phyloP scores from a whole-genome alignment of 2,797 vertebrate genomes.

The Pseudochirops corinnae region DNA sequence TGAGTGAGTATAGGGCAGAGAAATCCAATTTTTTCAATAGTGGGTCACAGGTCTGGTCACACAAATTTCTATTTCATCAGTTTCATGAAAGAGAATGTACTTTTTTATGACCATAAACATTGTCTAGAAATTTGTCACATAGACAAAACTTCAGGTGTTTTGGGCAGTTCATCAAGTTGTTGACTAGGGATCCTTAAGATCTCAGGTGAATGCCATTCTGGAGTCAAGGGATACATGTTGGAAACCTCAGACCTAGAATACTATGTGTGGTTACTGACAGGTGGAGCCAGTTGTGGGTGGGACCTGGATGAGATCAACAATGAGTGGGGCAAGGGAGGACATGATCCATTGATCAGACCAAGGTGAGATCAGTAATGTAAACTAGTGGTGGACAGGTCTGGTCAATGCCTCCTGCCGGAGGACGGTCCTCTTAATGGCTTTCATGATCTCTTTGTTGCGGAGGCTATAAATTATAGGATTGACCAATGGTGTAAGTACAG shows the following conservation, averaged over 20 bases:
- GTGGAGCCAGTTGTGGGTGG: background rate
- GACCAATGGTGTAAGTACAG: conserved; percentile 70
- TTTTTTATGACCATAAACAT: background rate
- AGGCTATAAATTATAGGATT: conserved; percentile 77
- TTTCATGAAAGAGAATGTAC: background rate
- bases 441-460: conserved; percentile 71
- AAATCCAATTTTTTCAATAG: background rate
- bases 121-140: background rate
- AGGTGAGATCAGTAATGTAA: background rate
- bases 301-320: background rate
- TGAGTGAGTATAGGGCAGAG: background rate
- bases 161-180: background rate
- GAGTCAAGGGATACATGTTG: background rate
- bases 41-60: background rate
- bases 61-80: background rate
- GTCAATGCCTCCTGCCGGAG: background rate
- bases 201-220: background rate
- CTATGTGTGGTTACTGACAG: background rate
- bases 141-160: background rate
- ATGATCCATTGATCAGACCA: background rate
- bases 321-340: background rate
- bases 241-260: background rate
- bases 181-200: background rate
- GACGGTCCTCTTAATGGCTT: conserved; percentile 65
- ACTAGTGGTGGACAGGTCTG: background rate